Percentiles rank a stretch among this genome's conserved stretches.
Evolutionary conservation across 2,113 vertebrate genomes (phyloP).

Genomic region (Podarcis raffonei): DNA sequence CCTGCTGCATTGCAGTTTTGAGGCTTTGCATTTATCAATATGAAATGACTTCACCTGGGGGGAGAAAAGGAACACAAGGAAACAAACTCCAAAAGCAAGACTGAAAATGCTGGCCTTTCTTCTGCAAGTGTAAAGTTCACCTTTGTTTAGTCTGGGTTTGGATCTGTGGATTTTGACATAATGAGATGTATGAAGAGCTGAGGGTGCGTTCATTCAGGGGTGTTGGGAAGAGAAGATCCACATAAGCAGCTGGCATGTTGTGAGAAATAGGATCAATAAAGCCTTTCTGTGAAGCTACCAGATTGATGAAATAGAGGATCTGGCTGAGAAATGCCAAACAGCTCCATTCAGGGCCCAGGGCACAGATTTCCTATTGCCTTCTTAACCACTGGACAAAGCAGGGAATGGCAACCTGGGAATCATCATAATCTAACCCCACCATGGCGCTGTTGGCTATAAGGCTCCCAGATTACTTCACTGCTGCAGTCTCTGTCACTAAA

Average conservation of each 20-base stretch:
- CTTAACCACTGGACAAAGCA: not conserved
- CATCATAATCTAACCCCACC: too few relatives aligned
- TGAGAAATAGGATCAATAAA: not conserved
- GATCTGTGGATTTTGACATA: not conserved
- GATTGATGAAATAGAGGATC: not conserved
- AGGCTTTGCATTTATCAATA: constrained; percentile 17
- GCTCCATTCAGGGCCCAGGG: not conserved
- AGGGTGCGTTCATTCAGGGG: not conserved
- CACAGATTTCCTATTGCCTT: not conserved
- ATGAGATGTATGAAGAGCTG: not conserved
- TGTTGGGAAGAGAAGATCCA: not conserved
- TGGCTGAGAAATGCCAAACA: not conserved
- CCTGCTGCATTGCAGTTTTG: constrained; percentile 2
- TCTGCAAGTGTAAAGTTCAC: not conserved
- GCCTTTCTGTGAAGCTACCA: not conserved
- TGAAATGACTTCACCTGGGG: not conserved
- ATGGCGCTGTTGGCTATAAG: not conserved
- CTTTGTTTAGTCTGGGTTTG: not conserved
- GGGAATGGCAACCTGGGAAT: too few relatives aligned
- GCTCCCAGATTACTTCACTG: not conserved
- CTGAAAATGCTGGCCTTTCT: not conserved
- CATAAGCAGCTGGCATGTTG: not conserved
- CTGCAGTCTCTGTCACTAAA: not conserved
- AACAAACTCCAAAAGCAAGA: not conserved
- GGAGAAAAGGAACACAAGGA: not conserved